Base-by-base conservation (phyloP, 1,140 invertebrate species). In the Bombus consobrinus region DNA sequence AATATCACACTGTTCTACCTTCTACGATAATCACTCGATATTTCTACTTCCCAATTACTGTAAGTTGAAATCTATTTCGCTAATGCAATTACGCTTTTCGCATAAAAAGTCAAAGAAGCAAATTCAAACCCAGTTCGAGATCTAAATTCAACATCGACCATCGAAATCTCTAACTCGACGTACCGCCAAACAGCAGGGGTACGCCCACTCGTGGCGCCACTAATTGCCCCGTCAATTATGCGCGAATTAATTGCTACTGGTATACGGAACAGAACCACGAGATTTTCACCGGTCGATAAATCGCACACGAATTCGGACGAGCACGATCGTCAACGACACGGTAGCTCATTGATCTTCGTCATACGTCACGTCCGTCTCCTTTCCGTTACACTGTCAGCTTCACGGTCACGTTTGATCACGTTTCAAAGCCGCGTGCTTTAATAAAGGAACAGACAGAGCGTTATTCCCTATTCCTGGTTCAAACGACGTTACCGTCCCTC, bases 391-490 rank as follows among this genome's bases (percentile, higher is more conserved):
- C 25, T 28, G 25, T 92, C 87, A 78, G 79, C 68, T 25, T 64
- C 84, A 81, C 88, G 83, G 89, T 89, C 88, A 86, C 91, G 89
- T 92, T 92, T 93, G 92, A 93, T 93, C 92, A 88, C 91, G 89
- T 92, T 93, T 85, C 91, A 92, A 87, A 89, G 92, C 85, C 86
- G 82, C 72, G 25, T 32, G 76, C 91, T 89, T 90, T 93, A 90
- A 93, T 93, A 92, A 93, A 93, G 87, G 88, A 90, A 89, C 47
- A 81, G 86, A 79, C 79, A 18, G 80, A 81, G 62, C 83, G 88
- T 90, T 92, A 92, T 92, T 91, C 89, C 90, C 78, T 76, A 37
- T 43, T 4, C 6, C 37, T 32, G 13, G 74, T 88, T 71, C 25
- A 66, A 84, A 66, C 71, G 64, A 57, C 77, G 71, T 74, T 62